A percentile compares a stretch with the other conserved stretches of the same genome.
Evolutionary conservation across 35 echinoderm and acorn worm genomes (phyloP).

Genomic region (Diadema setosum): DNA sequence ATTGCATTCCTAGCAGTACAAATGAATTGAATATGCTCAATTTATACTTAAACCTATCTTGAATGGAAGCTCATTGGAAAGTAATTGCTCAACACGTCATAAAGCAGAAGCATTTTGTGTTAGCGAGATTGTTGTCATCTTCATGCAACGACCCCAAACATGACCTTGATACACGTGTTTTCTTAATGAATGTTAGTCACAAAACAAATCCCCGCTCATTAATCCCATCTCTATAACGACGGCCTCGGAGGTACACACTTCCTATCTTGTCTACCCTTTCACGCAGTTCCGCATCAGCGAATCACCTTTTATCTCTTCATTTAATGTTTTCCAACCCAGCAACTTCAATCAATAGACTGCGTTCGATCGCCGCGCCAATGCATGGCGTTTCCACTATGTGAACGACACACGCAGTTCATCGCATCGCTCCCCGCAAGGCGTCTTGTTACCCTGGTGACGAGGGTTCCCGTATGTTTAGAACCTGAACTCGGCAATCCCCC

Average conservation of each 20-base stretch:
- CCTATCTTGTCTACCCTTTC: neutral
- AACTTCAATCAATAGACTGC: too few species aligned
- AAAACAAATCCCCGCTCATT: too few species aligned
- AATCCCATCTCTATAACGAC: neutral
- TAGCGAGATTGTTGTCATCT: too few species aligned
- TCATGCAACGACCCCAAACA: too few species aligned
- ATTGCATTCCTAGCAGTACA: too few species aligned
- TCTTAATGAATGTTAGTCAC: neutral
- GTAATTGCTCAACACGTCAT: too few species aligned
- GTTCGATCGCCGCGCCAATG: neutral
- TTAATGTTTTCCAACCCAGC: neutral
- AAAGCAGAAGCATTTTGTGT: too few species aligned
- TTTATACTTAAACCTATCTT: too few species aligned
- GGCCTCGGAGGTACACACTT: neutral
- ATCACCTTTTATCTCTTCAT: neutral
- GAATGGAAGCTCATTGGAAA: too few species aligned
- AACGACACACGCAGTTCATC: too few species aligned
- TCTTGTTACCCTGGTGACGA: neutral
- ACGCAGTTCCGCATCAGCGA: neutral
- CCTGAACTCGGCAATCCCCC: neutral
- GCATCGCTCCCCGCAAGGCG: neutral
- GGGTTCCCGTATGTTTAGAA: constrained; percentile 15
- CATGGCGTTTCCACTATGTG: too few species aligned
- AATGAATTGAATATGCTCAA: too few species aligned
- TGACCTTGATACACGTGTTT: neutral